Conservation (phyloP, 2,113 vertebrate species). For the Melospiza melodia region DNA sequence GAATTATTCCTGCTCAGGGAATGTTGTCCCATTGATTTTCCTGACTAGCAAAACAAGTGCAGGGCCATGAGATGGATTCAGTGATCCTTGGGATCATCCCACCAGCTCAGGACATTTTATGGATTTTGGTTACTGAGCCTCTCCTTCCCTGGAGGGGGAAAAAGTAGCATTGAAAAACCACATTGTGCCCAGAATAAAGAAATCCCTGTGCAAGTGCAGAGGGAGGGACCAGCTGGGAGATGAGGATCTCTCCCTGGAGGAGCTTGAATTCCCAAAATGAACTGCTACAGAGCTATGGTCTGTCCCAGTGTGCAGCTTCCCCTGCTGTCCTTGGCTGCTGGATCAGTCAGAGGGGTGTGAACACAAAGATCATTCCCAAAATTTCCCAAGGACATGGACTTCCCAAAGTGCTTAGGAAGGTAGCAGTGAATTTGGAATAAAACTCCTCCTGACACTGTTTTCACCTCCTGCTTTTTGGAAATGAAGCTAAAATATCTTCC, state of each 20-base stretch:
- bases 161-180: background rate
- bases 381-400: background rate
- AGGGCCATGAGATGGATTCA: background rate
- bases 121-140: background rate
- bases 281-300: accelerated
- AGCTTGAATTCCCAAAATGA: background rate
- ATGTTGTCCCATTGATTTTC: background rate
- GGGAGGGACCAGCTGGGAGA: background rate
- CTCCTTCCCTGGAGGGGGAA: background rate
- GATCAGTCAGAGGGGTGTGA: background rate
- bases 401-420: background rate
- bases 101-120: background rate
- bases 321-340: accelerated
- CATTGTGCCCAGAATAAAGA: background rate
- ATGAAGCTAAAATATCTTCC: no score
- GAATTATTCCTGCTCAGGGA: background rate
- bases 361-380: background rate
- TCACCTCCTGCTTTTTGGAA: no score
- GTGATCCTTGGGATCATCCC: background rate
- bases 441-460: background rate
- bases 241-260: background rate
- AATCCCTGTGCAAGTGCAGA: background rate
- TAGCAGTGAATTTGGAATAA: background rate
- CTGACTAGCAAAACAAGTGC: background rate
- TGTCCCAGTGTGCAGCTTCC: background rate